Evolutionary conservation across 2,113 vertebrate genomes (phyloP).

Genomic region (Oreochromis tanganicae): DNA sequence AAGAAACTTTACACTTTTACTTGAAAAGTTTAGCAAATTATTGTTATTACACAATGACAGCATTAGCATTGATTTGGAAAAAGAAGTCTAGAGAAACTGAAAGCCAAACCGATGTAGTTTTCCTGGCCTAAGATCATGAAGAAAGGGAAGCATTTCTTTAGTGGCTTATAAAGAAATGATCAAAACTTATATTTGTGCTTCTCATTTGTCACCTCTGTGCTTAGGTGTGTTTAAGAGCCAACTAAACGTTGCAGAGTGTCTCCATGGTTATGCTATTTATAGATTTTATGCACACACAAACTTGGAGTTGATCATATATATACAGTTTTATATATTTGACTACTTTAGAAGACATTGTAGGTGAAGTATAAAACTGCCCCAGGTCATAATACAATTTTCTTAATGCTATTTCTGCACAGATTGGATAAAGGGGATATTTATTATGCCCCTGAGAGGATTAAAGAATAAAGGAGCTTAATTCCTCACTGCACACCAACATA

Average conservation of each 20-base stretch:
- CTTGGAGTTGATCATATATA: fast-evolving
- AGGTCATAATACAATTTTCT: background rate
- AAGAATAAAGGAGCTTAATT: background rate
- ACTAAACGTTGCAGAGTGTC: fast-evolving
- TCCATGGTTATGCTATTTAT: fast-evolving
- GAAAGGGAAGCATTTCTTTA: background rate
- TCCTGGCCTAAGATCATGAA: background rate
- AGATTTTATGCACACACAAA: background rate
- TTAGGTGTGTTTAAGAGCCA: background rate
- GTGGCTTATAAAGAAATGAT: background rate
- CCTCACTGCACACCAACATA: background rate
- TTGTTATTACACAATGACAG: background rate
- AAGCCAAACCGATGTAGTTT: background rate
- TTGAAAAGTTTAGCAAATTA: background rate
- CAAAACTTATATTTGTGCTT: background rate
- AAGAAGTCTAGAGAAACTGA: background rate
- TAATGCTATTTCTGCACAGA: background rate
- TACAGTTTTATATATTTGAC: background rate
- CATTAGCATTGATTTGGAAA: background rate
- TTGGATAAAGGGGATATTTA: background rate
- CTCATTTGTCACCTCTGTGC: background rate
- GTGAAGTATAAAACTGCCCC: background rate
- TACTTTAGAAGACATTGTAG: background rate
- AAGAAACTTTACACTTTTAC: background rate
- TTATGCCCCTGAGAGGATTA: background rate